Conservation (phyloP, 2,888 invertebrate genomes). For the Tenthredo scrophulariae region DNA sequence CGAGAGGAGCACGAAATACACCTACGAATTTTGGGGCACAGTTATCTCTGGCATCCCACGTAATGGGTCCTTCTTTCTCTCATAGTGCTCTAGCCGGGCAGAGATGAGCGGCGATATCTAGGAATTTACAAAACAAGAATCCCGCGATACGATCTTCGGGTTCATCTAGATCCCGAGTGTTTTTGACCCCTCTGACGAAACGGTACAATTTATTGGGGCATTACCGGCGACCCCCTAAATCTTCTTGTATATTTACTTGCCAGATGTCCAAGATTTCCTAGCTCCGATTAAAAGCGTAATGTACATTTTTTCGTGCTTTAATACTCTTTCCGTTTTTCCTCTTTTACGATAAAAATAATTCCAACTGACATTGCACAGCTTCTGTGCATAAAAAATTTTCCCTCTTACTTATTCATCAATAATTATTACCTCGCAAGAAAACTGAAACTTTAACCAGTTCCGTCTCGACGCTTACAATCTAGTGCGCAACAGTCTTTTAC, state of each 20-base stretch:
- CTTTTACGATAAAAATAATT: not conserved
- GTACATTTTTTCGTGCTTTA: not conserved
- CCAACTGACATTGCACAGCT: not conserved
- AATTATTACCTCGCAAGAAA: not conserved
- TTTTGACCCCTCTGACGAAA: slow-evolving; percentile 52
- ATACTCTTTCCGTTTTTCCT: not conserved
- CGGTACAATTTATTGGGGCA: slow-evolving; percentile 52
- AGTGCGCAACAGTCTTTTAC: not conserved
- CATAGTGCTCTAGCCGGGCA: not conserved
- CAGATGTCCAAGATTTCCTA: slow-evolving; percentile 41
- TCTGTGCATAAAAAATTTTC: not conserved
- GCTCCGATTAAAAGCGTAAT: slow-evolving; percentile 28
- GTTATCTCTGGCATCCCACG: slow-evolving; percentile 43
- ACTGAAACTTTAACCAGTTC: not conserved
- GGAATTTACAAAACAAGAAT: slow-evolving; percentile 64
- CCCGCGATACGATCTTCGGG: slow-evolving; percentile 60
- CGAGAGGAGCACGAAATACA: not conserved
- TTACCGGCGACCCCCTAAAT: slow-evolving; percentile 50
- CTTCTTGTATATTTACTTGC: slow-evolving; percentile 35
- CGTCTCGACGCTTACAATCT: not conserved
- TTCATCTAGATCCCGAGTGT: slow-evolving; percentile 63
- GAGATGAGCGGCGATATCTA: slow-evolving; percentile 61
- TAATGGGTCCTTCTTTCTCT: slow-evolving; percentile 9
- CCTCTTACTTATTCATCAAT: not conserved
- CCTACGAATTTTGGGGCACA: slow-evolving; percentile 41